These are phyloP conservation scores for Xiphophorus birchmanni DNA, from an alignment of 2,797 vertebrate genomes.

Conservation along the genomic window DNA sequence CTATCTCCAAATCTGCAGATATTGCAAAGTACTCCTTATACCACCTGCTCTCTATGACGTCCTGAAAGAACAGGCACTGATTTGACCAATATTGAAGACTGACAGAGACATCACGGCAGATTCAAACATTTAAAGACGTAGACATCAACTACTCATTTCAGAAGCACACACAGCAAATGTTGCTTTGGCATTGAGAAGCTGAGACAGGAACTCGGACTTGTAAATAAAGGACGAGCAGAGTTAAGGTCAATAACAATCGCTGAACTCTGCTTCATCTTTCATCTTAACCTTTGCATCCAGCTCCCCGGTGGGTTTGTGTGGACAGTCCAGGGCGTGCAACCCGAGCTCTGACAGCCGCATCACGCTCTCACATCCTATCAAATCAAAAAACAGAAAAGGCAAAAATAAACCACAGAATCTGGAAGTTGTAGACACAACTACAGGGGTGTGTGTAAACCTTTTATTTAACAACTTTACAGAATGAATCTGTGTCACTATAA, in stretches of 20 bases:
- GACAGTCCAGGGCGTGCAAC: conserved; percentile 69
- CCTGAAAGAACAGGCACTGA: conserved; percentile 53
- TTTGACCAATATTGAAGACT: background rate
- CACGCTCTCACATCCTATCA: conserved; percentile 67
- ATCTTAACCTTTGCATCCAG: conserved; percentile 77
- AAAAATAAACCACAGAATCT: conserved; percentile 3
- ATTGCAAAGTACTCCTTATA: conserved; percentile 72
- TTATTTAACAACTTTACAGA: background rate
- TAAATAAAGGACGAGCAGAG: conserved; percentile 69
- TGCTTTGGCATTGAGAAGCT: conserved; percentile 24
- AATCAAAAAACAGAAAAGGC: conserved; percentile 18
- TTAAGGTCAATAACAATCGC: conserved; percentile 33
- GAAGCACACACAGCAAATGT: background rate
- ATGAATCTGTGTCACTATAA: background rate
- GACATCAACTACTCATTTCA: background rate
- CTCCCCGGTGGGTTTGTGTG: conserved; percentile 63
- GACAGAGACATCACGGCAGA: background rate
- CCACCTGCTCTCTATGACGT: conserved; percentile 75
- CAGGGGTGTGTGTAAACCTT: background rate
- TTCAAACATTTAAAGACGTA: background rate
- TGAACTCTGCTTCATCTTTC: conserved; percentile 52
- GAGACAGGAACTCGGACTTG: conserved; percentile 25
- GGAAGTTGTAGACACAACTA: background rate
- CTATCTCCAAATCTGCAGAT: conserved; percentile 54
- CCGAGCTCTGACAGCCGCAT: conserved; percentile 71